A percentile compares a stretch with the other conserved stretches of the same genome.
phyloP scores from a whole-genome alignment of 1,140 invertebrate species.

The Thalassaphorura encarpata region DNA sequence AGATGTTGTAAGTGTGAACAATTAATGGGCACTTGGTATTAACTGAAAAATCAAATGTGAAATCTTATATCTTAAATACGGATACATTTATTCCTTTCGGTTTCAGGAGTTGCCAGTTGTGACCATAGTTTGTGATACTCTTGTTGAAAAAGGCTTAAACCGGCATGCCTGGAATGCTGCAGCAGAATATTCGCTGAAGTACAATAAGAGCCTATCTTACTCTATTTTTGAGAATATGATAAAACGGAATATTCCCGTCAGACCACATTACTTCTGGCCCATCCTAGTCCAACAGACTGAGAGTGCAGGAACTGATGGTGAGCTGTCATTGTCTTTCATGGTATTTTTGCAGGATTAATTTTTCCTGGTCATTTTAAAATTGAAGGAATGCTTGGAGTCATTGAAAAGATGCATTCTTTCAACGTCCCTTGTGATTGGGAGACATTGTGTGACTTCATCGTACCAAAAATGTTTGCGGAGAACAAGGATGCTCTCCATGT shows the following conservation, averaged over 20 bases:
- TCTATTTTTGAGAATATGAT: constrained; percentile 3
- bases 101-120: background rate
- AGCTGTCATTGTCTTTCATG: too few relatives aligned
- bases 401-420: constrained; percentile 8
- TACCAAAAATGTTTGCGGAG: constrained; percentile 5
- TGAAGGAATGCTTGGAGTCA: background rate
- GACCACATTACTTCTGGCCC: constrained; percentile 18
- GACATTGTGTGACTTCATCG: constrained; percentile 4
- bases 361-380: too few relatives aligned
- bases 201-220: constrained; percentile 2
- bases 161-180: constrained; percentile 10
- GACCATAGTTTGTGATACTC: background rate
- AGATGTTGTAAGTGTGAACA: background rate
- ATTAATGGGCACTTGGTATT: too few relatives aligned
- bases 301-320: background rate
- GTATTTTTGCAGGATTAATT: too few relatives aligned
- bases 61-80: background rate
- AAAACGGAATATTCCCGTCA: background rate
- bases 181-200: constrained; percentile 3
- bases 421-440: constrained; percentile 12
- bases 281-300: constrained; percentile 2
- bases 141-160: background rate
- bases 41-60: too few relatives aligned
- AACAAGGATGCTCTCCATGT: constrained; percentile 2
- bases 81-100: background rate